Evolutionary conservation across 2,113 vertebrate species (phyloP), one percentile per base, ranked within the genome.

Genomic region (Lethenteron camtschaticum): DNA sequence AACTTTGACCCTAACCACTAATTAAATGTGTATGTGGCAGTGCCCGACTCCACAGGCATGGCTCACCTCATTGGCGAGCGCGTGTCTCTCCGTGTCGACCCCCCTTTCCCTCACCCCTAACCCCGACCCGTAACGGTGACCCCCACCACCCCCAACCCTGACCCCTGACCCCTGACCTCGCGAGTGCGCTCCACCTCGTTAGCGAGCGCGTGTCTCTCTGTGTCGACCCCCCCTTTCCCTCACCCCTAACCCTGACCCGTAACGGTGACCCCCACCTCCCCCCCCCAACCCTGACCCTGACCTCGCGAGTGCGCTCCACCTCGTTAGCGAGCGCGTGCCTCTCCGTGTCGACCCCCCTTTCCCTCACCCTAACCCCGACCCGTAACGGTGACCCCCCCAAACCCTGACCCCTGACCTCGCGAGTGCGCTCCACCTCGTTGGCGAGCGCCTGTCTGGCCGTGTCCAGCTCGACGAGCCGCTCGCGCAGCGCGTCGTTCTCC

Each of bases 401-500:
- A 20, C 20, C 20, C 20, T 20, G 20, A 66, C 10, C 20, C 9
- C 78, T 81, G 79, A 96, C 94, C 86, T 99, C 94, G 81, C 85
- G 90, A 75, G 81, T 78, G 73, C 84, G 82, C 77, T 96, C 94
- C 78, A 99, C 78, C 76, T 99, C 94, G 13, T 95, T 96, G 74
- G 91, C 84, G 70, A 96, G 79, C 0, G 94, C 86, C 79, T 96
- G 94, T 70, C 87, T 95, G 76, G 87, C 86, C 71, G 90, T 84
- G 75, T 96, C 94, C 80, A 95, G 85, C 79, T 96, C 89, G 12
- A 99, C 96, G 78, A 96, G 85, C 72, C 85, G 90, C 75, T 99
- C 90, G n/a, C 94, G 79, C 57, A 99, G 87, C 70, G 79, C 76
- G 80, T 99, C 92, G 20, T 99, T 99, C 77, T 96, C 90, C n/a